Conservation (phyloP, 2,888 invertebrate species). For the Rhingia rostrata region DNA sequence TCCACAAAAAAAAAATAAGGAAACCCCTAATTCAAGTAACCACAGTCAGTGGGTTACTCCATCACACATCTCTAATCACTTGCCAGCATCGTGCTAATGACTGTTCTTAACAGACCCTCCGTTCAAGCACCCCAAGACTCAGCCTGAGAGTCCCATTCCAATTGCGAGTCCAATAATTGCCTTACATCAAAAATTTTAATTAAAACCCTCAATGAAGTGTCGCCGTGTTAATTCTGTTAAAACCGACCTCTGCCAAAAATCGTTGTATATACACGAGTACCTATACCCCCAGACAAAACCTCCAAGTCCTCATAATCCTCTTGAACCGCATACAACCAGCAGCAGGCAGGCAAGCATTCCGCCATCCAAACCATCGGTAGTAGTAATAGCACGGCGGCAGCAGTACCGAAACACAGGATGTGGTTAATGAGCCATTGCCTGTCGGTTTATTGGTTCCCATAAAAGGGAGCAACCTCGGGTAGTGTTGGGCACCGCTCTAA, state of each 20-base stretch:
- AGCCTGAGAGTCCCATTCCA: constrained; percentile 32
- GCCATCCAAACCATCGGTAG: not conserved
- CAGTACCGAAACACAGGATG: constrained; percentile 68
- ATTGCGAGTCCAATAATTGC: constrained; percentile 68
- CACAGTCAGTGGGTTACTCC: constrained; percentile 39
- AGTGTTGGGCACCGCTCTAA: constrained; percentile 42
- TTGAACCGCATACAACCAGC: constrained; percentile 56
- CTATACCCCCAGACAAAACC: constrained; percentile 48
- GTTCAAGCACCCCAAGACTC: constrained; percentile 2
- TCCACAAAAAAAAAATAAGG: constrained; percentile 68
- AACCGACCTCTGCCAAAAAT: constrained; percentile 66
- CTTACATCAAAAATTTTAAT: constrained; percentile 74
- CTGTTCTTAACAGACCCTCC: constrained; percentile 29
- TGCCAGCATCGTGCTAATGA: constrained; percentile 69
- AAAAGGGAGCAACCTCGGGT: constrained; percentile 60
- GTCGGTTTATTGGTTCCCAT: constrained; percentile 74
- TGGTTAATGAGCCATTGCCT: constrained; percentile 73
- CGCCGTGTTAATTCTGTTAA: constrained; percentile 74
- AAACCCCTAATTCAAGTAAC: constrained; percentile 49
- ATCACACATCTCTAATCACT: constrained; percentile 74
- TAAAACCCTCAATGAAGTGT: constrained; percentile 74
- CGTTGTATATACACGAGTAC: constrained; percentile 42
- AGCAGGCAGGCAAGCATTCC: constrained; percentile 44
- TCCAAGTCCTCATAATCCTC: constrained; percentile 71
- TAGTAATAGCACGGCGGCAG: not conserved